Base-by-base conservation (phyloP, 1,140 invertebrate species). In the Drosophila elegans region DNA sequence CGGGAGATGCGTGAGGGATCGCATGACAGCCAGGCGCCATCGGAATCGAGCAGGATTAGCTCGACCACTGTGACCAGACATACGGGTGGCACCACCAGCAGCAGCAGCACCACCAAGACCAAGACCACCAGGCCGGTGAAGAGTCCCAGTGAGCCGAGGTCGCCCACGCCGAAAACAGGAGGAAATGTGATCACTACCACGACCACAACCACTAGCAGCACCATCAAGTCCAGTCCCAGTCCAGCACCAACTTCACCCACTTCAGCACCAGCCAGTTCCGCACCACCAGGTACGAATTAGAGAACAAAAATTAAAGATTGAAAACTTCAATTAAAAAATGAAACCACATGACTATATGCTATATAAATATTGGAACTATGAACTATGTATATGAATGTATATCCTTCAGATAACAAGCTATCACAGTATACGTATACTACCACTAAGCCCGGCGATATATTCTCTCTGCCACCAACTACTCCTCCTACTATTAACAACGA, bases 371-470 rank as follows among this genome's bases (percentile, higher is more conserved):
- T 59, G 75, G 72, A 62, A 73, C 52, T 57, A 44, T 83, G 83
- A 78, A 88, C 78, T 88, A 85, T 85, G 82, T 85, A 85, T 90
- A 90, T 90, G 90, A 90, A 91, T 89, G 78, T 91, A 74, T 74
- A 88, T 88, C 83, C 83, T 88, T 88, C 83, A 88, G 83, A 88
- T 88, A 88, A 88, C 83, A 82, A 79, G 61, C 73, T 76, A 88
- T 83, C 83, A 89, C 84, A 89, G 85, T 89, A 90, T 80, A 90
- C 84, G 85, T 89, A 89, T 90, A 83, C 88, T 89, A 91, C 83
- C 75, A 91, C 86, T 90, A 91, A 90, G 81, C 86, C 82, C 84
- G 86, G 71, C 75, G 90, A 84, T 79, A 86, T 88, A 86, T 91
- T 91, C 80, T 91, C 90, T 89, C 82, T 90, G 80, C 85, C 84